phyloP scores from a whole-genome alignment of 2,113 vertebrate species.

The Bos javanicus region DNA sequence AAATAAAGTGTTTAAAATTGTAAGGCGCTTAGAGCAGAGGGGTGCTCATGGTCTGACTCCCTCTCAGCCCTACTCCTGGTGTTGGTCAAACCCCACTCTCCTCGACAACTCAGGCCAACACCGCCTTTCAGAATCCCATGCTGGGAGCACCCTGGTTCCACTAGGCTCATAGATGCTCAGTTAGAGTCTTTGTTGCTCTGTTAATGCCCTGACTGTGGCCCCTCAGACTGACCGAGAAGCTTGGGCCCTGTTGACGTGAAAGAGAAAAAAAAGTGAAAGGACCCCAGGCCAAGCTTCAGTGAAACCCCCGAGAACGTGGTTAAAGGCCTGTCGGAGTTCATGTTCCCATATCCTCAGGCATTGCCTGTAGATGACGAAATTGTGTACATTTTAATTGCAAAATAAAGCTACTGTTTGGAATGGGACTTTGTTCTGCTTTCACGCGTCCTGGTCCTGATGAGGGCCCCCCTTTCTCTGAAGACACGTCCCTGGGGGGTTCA shows the following conservation, averaged over 20 bases:
- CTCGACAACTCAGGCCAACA: background rate
- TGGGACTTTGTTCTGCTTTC: background rate
- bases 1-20: background rate
- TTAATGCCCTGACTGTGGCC: background rate
- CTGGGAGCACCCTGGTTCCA: background rate
- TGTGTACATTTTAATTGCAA: background rate
- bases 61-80: background rate
- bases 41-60: background rate
- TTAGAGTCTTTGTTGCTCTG: background rate
- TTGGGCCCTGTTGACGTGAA: background rate
- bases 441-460: background rate
- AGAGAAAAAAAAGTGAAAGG: background rate
- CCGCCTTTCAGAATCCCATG: too few species aligned
- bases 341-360: rapidly evolving
- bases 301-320: rapidly evolving
- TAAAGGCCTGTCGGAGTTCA: rapidly evolving
- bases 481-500: rapidly evolving
- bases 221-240: background rate
- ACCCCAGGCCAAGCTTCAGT: background rate
- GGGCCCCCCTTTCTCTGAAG: too few species aligned
- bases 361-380: rapidly evolving
- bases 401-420: background rate
- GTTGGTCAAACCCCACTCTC: background rate
- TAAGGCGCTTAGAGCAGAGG: background rate
- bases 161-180: rapidly evolving